Base-by-base conservation (phyloP, 2,113 vertebrate species). In the Nannobrachium achirus region DNA sequence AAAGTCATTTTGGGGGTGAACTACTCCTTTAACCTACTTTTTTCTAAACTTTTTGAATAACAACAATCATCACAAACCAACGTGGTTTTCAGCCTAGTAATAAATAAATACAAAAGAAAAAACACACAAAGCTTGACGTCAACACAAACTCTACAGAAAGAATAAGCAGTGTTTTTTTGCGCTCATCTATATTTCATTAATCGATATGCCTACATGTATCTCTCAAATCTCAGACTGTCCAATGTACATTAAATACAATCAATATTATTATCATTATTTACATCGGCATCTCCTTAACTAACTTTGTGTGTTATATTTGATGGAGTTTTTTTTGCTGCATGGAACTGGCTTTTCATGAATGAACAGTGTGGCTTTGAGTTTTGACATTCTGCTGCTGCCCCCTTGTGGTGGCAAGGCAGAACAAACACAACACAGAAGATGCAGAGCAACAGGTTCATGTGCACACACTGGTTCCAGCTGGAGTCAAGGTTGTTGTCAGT, bases 401-500 rank as follows among this genome's bases (percentile, higher is more conserved):
- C 83, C 91, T 92, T 88, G 89, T 91, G 91, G 76, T 82, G 33
- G 45, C 65, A 1, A 64, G 8, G 45, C 16, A 71, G 56, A 60
- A 4, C 8, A 63, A n/a, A 66, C 25, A 18, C n/a, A n/a, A n/a
- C n/a, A n/a, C n/a, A n/a, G n/a, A n/a, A n/a, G n/a, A n/a, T n/a
- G 78, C 13, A 3, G 6, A 75, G 48, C 65, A 60, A 58, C 65
- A 76, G 53, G 64, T 69, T 5, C 63, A 33, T 45, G 44, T 20
- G 13, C 4, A 20, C 14, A 14, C 51, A n/a, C 25, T 25, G 25
- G 25, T 25, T 2, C 4, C 2, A 25, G 4, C 25, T 25, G 25
- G n/a, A n/a, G n/a, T n/a, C n/a, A n/a, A 25, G 25, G 25, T 2
- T 25, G 25, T 2, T 25, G 25, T 25, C 25, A n/a, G n/a, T n/a